Conservation (phyloP, 1,140 invertebrate genomes). For the Liolophura sinensis region DNA sequence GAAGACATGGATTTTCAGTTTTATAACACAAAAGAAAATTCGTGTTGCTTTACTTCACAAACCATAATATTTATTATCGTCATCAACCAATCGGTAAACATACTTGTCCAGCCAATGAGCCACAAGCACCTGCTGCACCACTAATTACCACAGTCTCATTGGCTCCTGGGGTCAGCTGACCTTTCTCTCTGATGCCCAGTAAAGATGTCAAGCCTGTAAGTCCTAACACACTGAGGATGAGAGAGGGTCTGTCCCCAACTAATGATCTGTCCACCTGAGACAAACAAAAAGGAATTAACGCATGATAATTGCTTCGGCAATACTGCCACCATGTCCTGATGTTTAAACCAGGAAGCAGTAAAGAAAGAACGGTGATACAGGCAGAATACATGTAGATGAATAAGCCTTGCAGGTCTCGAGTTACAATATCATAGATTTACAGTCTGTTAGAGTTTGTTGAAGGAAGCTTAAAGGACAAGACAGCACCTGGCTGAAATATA, state of each 20-base stretch:
- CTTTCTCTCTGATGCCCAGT: conserved; percentile 43
- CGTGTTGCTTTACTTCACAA: no score
- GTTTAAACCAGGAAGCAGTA: not conserved
- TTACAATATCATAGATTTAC: no score
- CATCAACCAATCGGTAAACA: not conserved
- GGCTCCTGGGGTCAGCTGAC: conserved; percentile 34
- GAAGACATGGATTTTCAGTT: no score
- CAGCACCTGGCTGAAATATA: no score
- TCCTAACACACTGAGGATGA: conserved; percentile 36
- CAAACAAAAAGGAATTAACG: not conserved
- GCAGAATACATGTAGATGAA: not conserved
- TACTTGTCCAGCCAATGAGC: conserved; percentile 54
- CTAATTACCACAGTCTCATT: conserved; percentile 52
- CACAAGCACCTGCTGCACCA: conserved; percentile 53
- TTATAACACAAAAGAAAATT: no score
- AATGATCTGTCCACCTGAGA: conserved; percentile 5
- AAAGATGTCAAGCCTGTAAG: conserved; percentile 46
- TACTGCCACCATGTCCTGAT: no score
- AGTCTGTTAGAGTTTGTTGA: no score
- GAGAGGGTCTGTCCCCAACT: conserved; percentile 21
- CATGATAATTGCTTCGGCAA: not conserved
- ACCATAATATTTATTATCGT: no score
- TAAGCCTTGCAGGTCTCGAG: no score
- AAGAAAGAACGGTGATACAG: not conserved
- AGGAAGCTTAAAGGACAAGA: no score